These are phyloP conservation scores for Coenobita brevimanus DNA, from an alignment of 1,140 invertebrate genomes.

Conservation along the genomic window DNA sequence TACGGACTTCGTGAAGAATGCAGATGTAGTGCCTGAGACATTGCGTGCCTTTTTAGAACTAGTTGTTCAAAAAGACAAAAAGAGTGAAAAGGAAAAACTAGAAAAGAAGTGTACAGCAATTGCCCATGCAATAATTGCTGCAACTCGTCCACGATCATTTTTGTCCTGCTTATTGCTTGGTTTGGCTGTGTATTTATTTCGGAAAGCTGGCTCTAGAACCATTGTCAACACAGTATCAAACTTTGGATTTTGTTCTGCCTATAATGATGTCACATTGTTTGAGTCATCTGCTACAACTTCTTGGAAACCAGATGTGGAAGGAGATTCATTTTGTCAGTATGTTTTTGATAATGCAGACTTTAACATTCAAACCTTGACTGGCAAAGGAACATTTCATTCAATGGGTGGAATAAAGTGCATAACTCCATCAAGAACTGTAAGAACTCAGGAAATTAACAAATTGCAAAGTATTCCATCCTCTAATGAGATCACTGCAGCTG, in stretches of 20 bases:
- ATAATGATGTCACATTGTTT: neutral
- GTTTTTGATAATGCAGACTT: conserved; percentile 26
- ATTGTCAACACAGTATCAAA: conserved; percentile 8
- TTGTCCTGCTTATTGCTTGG: conserved; percentile 8
- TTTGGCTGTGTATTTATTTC: conserved; percentile 38
- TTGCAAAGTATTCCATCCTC: too few species aligned
- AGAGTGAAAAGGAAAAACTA: conserved; percentile 26
- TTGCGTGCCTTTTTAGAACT: conserved; percentile 17
- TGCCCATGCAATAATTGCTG: conserved; percentile 33
- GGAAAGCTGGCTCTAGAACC: conserved; percentile 14
- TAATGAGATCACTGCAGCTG: too few species aligned
- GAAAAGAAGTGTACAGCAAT: conserved; percentile 21
- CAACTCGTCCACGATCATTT: conserved; percentile 22
- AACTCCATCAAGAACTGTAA: neutral
- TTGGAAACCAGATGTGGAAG: conserved; percentile 15
- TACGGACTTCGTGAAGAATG: conserved; percentile 13
- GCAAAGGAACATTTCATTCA: conserved; percentile 33
- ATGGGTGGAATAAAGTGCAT: conserved; percentile 42
- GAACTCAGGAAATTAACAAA: neutral
- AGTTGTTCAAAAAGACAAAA: conserved; percentile 4
- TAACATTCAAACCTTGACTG: conserved; percentile 24
- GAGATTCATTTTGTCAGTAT: conserved; percentile 14
- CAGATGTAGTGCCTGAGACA: conserved; percentile 16
- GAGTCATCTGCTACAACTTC: conserved; percentile 12
- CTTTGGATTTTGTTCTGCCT: conserved; percentile 9